Evolutionary conservation across 2,888 invertebrate species (phyloP), one percentile per base, ranked within the genome.

Genomic region (Aplocera efformata): DNA sequence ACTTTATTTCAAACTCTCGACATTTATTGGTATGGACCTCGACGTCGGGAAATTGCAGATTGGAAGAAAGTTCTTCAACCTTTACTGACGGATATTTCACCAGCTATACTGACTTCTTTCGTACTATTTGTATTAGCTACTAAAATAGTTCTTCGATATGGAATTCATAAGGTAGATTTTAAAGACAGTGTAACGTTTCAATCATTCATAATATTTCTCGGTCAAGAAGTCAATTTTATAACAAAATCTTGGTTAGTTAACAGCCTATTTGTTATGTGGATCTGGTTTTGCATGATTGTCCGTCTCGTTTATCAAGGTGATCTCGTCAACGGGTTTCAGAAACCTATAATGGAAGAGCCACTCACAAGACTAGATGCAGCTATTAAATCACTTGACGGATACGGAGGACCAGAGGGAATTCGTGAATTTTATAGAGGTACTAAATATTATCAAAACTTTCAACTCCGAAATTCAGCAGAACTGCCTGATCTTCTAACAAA

Each of bases 211-310:
- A 52, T 79, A 42, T 71, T 79, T 43, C 47, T 81, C n/a, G 79
- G 79, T 0, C 73, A 77, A 48, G 51, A 50, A 30, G 56, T 61
- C 0, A 61, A 57, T 7, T 69, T 72, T 30, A 47, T 58, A 33
- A 67, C 72, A 0, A 61, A 62, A 22, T 66, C 64, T 10, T 58
- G 56, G 42, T 32, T 72, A 0, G 42, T 64, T 2, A 79, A 79
- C 38, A 53, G 28, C 33, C 49, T 75, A 3, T 73, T 70, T 37
- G 39, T 67, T 1, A 34, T 72, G 8, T 82, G 80, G 81, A 58
- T 82, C 48, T 79, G 78, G 77, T 78, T 67, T 49, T 72, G 73
- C 38, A 57, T 77, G 10, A 47, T 82, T 10, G 52, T 76, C n/a
- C 69, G 77, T 10, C 70, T 75, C n/a, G 67, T 54, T 13, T 79